Percentiles rank a stretch among this genome's conserved stretches.
Evolutionary conservation across 2,113 vertebrate species (phyloP).

Genomic region (Syngnathoides biaculeatus): DNA sequence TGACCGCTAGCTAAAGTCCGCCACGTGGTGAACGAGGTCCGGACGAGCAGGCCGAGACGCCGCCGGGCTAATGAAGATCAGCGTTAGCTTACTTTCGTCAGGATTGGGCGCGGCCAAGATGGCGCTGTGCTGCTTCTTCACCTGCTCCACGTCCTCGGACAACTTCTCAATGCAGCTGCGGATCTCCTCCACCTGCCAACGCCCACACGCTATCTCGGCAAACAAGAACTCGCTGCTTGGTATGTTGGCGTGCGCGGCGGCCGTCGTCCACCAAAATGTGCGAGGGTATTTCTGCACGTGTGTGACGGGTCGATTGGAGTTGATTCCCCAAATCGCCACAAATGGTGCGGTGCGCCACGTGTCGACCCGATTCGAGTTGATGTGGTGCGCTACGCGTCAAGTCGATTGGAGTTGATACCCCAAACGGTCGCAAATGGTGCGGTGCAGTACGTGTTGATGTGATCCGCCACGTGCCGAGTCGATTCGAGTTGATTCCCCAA

Average conservation of each 20-base stretch:
- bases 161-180: slow-evolving; percentile 90
- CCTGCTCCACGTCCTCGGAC: slow-evolving; percentile 90
- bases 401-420: no score
- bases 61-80: not conserved
- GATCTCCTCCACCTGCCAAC: slow-evolving; percentile 85
- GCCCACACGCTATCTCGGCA: not conserved
- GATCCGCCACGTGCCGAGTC: no score
- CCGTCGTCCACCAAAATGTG: not conserved
- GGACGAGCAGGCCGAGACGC: not conserved
- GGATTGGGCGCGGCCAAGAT: slow-evolving; percentile 91
- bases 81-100: slow-evolving; percentile 81
- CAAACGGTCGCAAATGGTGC: no score
- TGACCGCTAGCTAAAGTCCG: no score
- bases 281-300: not conserved
- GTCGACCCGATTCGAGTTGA: no score
- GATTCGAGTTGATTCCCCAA: no score
- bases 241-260: not conserved
- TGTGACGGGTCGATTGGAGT: no score
- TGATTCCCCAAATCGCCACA: not conserved
- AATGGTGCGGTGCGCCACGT: no score
- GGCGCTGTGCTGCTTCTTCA: slow-evolving; percentile 93
- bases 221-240: not conserved
- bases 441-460: no score
- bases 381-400: no score
- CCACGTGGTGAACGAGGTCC: no score